Conservation (phyloP, 2,797 vertebrate genomes). For the Ficedula albicollis region DNA sequence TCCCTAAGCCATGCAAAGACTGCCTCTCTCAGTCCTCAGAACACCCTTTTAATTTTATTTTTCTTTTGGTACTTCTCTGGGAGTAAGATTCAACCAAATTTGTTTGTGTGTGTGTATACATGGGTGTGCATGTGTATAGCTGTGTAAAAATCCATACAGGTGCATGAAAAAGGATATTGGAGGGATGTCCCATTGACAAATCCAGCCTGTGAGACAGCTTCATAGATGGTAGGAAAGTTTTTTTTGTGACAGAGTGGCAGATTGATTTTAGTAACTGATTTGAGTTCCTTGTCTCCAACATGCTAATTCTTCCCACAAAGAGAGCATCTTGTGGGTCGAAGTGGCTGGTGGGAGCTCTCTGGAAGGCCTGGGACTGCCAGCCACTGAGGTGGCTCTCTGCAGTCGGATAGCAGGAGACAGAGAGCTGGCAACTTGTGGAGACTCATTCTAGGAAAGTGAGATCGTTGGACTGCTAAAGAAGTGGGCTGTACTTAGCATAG, state of each 20-base stretch:
- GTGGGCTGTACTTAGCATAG: background rate
- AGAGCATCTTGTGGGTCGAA: background rate
- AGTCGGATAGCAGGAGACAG: background rate
- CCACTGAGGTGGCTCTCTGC: background rate
- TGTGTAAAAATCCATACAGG: background rate
- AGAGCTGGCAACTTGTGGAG: background rate
- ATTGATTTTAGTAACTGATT: background rate
- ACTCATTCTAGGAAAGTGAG: slow-evolving; percentile 5
- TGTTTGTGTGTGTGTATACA: background rate
- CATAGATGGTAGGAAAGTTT: background rate
- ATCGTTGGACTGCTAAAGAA: background rate
- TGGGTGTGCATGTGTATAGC: background rate
- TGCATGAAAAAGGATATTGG: background rate
- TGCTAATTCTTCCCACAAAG: background rate
- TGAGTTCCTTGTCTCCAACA: background rate
- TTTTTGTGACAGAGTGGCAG: background rate
- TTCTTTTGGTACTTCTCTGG: background rate
- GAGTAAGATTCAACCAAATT: background rate
- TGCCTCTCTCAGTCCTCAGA: background rate
- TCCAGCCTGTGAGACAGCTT: background rate
- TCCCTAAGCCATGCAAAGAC: background rate
- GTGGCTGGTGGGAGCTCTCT: background rate
- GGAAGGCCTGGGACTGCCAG: background rate
- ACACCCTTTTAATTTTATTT: background rate
- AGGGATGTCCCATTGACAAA: background rate